phyloP scores from a whole-genome alignment of 2,113 vertebrate species.

The Sterna hirundo region DNA sequence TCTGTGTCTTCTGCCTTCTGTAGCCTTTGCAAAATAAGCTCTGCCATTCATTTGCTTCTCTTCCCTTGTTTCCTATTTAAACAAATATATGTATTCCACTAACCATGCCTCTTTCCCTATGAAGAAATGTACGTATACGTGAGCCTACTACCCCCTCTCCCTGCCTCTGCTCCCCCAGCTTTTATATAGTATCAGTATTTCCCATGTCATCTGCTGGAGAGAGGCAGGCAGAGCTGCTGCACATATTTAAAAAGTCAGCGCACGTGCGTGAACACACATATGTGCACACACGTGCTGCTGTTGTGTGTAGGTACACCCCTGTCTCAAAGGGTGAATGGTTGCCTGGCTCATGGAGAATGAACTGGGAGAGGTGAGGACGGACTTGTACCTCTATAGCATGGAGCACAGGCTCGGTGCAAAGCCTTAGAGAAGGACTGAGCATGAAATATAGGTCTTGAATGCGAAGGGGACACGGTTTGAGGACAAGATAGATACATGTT shows the following conservation, averaged over 20 bases:
- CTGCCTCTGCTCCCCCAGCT: neutral
- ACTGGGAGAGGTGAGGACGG: neutral
- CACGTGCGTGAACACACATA: rapidly evolving
- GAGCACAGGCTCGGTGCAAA: neutral
- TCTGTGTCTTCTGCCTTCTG: neutral
- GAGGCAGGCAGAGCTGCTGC: neutral
- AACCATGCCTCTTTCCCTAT: neutral
- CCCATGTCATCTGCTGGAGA: neutral
- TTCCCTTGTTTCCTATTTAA: neutral
- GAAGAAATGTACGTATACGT: neutral
- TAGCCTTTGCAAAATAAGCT: neutral
- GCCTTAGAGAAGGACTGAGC: neutral
- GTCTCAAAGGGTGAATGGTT: neutral
- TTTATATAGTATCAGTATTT: neutral
- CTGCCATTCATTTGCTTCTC: neutral
- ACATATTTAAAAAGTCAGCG: neutral
- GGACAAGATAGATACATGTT: neutral
- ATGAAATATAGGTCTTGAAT: neutral
- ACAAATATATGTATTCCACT: neutral
- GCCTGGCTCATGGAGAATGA: neutral
- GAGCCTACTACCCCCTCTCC: neutral
- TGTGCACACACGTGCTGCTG: neutral
- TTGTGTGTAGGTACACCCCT: neutral
- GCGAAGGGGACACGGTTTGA: neutral
- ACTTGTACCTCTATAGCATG: neutral